Base-by-base conservation (phyloP, 2,888 invertebrate species). In the Tribolium freemani region DNA sequence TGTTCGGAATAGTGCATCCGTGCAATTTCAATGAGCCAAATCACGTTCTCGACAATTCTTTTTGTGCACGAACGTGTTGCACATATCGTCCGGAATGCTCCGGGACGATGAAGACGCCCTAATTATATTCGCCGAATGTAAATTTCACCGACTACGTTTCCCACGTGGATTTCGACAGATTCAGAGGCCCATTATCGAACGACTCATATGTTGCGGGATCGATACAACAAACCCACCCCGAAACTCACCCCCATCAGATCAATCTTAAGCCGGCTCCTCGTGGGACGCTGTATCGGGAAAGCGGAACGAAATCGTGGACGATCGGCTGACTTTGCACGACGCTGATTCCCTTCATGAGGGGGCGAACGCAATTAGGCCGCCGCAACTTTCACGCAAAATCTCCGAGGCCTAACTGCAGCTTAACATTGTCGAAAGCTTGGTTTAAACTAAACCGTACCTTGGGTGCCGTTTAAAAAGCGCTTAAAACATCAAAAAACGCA, bases 221-320 rank as follows among this genome's bases (percentile, higher is more conserved):
- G 48, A 71, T 66, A 57, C 31, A n/a, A 38, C 31, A 38, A 38
- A 9, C 38, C 38, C 56, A 38, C 64, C 30, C 31, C 58, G 2
- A 8, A 5, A 13, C 64, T 53, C 50, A 53, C 64, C 56, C 48
- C 67, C 57, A 21, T 48, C 67, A 57, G 67, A 67, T 67, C 67
- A 67, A 67, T 67, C 67, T 67, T 67, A 57, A 67, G 67, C 67
- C 67, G 56, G 46, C 56, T 57, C 48, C 67, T 67, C 67, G 57
- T 56, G 67, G 67, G 67, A 57, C 57, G 67, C 46, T 66, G 67
- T 67, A 31, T 67, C 67, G 67, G 67, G 56, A 67, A 64, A 38
- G 53, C 64, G 54, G 45, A 64, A 64, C 61, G 71, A 57, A 54
- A 54, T 54, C 21, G 54, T 26, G 8, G 13, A 13, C 57, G 30